Percentiles rank a stretch among this genome's conserved stretches.
These are phyloP conservation scores for Heliornis fulica DNA, from an alignment of 2,113 vertebrate species.

Conservation along the genomic window DNA sequence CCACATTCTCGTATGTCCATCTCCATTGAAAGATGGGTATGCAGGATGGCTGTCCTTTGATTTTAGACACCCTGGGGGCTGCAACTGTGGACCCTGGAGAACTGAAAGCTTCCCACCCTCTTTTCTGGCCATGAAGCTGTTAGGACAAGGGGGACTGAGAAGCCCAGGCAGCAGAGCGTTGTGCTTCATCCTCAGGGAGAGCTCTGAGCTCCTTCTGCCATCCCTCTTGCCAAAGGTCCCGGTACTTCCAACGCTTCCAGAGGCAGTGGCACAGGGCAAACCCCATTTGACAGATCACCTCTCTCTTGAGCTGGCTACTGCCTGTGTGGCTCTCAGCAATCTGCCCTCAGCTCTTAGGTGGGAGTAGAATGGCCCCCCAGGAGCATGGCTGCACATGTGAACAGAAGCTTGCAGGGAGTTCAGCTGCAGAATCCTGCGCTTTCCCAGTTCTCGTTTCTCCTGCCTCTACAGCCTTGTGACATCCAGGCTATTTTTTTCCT, in stretches of 20 bases:
- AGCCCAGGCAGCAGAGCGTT: not conserved
- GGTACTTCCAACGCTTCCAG: not conserved
- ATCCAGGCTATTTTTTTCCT: not conserved
- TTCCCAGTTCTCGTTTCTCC: not conserved
- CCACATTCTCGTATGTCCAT: not conserved
- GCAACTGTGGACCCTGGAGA: not conserved
- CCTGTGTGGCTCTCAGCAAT: rapidly evolving
- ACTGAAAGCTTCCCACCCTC: not conserved
- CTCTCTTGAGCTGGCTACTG: not conserved
- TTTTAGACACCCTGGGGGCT: not conserved
- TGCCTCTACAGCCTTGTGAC: not conserved
- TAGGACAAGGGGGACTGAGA: not conserved
- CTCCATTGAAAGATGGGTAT: not conserved
- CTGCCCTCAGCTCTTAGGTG: not conserved
- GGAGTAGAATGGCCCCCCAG: not conserved
- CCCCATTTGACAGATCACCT: rapidly evolving
- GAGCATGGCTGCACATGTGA: not conserved
- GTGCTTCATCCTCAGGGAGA: not conserved
- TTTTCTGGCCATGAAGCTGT: not conserved
- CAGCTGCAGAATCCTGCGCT: not conserved
- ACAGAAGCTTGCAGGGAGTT: not conserved
- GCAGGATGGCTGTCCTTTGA: not conserved
- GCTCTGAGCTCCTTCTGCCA: not conserved
- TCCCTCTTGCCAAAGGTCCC: not conserved
- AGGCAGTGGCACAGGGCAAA: not conserved